A percentile compares a stretch with the other conserved stretches of the same genome.
Conservation (phyloP, 2,113 vertebrate species). For the Manacus vitellinus region DNA sequence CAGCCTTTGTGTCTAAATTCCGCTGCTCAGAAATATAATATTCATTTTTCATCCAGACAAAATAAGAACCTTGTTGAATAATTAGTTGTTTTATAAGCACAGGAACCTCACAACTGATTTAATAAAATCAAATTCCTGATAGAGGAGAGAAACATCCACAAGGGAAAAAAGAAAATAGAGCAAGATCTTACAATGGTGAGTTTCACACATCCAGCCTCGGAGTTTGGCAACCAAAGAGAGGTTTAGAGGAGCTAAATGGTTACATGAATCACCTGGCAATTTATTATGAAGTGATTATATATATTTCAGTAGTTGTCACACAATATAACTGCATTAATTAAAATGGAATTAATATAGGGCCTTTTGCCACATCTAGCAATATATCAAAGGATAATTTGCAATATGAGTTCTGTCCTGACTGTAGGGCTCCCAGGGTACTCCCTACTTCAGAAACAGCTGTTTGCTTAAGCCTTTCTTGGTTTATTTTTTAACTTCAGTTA, state of each 20-base stretch:
- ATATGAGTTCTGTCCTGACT: background rate
- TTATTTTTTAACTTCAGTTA: background rate
- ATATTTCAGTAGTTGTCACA: conserved; percentile 14
- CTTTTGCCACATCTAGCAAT: conserved; percentile 12
- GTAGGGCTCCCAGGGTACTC: background rate
- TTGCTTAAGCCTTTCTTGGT: background rate
- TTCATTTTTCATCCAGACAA: background rate
- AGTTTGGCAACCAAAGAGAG: background rate
- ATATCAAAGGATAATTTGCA: conserved; percentile 6
- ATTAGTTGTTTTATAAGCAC: background rate
- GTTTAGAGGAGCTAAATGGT: background rate
- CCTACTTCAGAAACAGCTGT: background rate
- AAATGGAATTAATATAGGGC: background rate
- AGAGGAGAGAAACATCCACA: background rate
- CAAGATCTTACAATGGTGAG: background rate
- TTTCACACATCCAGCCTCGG: background rate
- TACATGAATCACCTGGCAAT: conserved; percentile 12
- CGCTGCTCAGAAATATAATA: background rate
- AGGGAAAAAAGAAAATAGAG: background rate
- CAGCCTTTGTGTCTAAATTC: background rate
- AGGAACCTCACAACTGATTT: background rate
- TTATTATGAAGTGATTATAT: background rate
- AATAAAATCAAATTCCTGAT: background rate
- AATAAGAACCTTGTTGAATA: background rate
- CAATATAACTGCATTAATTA: conserved; percentile 11